Percentiles rank a stretch among this genome's conserved stretches.
These are phyloP conservation scores for Bellardia bayeri DNA, from an alignment of 2,888 invertebrate genomes.

Conservation along the genomic window DNA sequence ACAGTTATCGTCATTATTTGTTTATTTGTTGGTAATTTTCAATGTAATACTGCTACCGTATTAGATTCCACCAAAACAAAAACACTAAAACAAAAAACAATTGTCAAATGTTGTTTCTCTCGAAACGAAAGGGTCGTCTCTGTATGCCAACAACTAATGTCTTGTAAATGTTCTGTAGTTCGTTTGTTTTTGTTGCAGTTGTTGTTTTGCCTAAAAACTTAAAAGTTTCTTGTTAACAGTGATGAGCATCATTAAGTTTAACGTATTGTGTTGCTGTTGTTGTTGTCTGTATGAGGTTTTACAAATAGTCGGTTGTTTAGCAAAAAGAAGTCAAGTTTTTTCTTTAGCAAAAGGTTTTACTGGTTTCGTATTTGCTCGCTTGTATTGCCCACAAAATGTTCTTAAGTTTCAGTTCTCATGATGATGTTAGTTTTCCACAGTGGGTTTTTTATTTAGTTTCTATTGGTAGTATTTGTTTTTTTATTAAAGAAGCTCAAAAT, in stretches of 20 bases:
- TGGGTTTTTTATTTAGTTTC: conserved; percentile 5
- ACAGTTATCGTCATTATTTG: conserved; percentile 62
- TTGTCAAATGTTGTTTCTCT: conserved; percentile 43
- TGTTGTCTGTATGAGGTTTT: conserved; percentile 20
- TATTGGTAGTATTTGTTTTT: neutral
- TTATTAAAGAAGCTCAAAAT: neutral
- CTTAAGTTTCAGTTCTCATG: conserved; percentile 6
- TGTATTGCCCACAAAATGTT: conserved; percentile 51
- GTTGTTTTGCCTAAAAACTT: conserved; percentile 64
- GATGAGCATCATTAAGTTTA: conserved; percentile 74
- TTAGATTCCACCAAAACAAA: neutral
- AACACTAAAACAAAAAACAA: conserved; percentile 44
- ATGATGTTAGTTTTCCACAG: conserved; percentile 40
- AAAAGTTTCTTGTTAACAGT: conserved; percentile 71
- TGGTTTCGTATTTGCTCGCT: conserved; percentile 46
- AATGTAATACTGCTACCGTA: neutral
- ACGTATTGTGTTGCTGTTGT: conserved; percentile 42
- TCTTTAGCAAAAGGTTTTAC: neutral
- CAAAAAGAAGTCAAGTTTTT: neutral
- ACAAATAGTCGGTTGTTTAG: conserved; percentile 24
- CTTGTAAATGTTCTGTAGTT: conserved; percentile 11
- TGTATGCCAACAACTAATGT: conserved; percentile 34
- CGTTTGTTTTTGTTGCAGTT: neutral
- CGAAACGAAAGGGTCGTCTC: neutral
- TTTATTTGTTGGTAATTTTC: conserved; percentile 55